Evolutionary conservation across 1,140 invertebrate species (phyloP).

Genomic region (Ooceraea biroi): DNA sequence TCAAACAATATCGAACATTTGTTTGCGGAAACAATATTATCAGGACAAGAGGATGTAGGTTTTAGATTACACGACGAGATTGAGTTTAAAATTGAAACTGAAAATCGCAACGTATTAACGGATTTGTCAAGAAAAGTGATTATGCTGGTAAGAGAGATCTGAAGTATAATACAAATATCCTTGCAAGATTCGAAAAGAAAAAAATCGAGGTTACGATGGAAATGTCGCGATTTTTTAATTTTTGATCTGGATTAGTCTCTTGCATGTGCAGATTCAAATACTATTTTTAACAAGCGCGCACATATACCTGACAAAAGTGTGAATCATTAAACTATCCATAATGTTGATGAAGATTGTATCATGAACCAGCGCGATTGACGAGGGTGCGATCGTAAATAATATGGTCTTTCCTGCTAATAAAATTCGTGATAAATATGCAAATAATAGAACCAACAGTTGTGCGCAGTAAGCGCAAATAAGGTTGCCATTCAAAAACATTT

Average conservation of each 20-base stretch:
- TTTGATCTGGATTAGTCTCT: too few relatives aligned
- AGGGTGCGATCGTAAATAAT: conserved; percentile 87
- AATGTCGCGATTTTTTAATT: background rate
- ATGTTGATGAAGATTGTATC: conserved; percentile 86
- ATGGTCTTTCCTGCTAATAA: conserved; percentile 89
- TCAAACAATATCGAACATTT: background rate
- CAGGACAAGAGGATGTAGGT: background rate
- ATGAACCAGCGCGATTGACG: conserved; percentile 88
- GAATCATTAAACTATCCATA: conserved; percentile 73
- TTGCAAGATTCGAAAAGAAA: background rate
- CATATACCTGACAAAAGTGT: background rate
- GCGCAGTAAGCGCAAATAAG: conserved; percentile 37
- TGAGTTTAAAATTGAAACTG: background rate
- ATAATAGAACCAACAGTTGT: background rate
- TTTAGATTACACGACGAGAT: background rate
- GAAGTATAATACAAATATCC: background rate
- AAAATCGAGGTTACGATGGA: background rate
- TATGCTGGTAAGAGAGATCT: background rate
- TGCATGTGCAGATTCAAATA: too few relatives aligned
- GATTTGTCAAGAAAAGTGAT: background rate
- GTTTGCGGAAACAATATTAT: background rate
- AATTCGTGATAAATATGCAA: conserved; percentile 47
- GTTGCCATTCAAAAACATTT: conserved; percentile 66
- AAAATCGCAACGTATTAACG: background rate
- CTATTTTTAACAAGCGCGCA: too few relatives aligned